Conservation (phyloP, 2,888 invertebrate genomes). For the Synergus laeviventris region DNA sequence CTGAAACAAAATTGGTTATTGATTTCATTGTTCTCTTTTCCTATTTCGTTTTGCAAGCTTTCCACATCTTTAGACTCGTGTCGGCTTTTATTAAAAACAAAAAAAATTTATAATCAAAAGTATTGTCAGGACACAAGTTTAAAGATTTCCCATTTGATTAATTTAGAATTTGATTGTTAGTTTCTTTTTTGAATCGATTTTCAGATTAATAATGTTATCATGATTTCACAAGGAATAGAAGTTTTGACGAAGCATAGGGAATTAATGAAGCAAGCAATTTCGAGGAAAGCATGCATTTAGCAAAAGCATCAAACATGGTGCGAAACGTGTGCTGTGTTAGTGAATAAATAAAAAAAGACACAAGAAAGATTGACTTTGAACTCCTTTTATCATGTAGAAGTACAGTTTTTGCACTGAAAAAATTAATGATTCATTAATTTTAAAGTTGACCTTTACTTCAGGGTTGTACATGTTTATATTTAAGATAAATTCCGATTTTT, state of each 20-base stretch:
- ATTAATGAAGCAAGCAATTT: conserved; percentile 3
- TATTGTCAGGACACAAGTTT: not conserved
- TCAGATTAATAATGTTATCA: not conserved
- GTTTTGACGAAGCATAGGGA: conserved; percentile 12
- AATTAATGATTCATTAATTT: not conserved
- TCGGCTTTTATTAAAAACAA: not conserved
- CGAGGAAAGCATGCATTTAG: conserved; percentile 52
- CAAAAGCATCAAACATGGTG: conserved; percentile 49
- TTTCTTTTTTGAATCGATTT: conserved; percentile 1
- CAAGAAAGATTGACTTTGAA: not conserved
- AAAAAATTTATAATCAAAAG: not conserved
- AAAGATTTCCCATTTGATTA: not conserved
- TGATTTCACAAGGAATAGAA: not conserved
- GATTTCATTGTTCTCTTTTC: not conserved
- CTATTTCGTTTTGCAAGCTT: not conserved
- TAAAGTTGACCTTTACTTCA: not conserved
- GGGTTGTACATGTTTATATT: not conserved
- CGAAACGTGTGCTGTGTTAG: conserved; percentile 25
- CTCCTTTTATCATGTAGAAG: not conserved
- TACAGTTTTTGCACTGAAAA: not conserved
- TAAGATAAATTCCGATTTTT: not conserved
- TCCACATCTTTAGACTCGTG: not conserved
- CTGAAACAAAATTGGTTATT: conserved; percentile 66
- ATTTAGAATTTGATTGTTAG: conserved; percentile 35
- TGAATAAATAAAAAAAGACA: conserved; percentile 9